Evolutionary conservation across 2,113 vertebrate species (phyloP), one percentile per base, ranked within the genome.

Genomic region (Phylloscopus trochilus): DNA sequence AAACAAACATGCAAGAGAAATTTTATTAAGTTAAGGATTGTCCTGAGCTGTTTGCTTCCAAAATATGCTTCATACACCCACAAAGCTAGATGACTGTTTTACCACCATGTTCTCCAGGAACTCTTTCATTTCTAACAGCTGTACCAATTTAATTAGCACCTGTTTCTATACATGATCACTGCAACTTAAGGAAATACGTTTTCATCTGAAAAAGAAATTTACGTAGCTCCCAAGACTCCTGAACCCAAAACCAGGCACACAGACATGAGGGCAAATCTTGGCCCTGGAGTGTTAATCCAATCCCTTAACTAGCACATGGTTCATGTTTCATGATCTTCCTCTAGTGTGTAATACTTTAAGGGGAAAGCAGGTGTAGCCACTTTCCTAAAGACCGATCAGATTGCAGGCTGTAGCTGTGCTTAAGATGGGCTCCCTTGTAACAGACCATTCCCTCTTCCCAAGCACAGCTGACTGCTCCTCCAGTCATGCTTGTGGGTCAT

Each of bases 401-500:
- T 27, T 46, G 43, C 87, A 55, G 26, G 11, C 87, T 43, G 56
- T 15, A 70, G 56, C 56, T 43, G 49, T 17, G 58, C 43, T 90
- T 74, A 1, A 35, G 33, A 39, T 11, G 21, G 49, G 33, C 41
- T 90, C 59, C 56, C 39, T 63, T 3, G 0, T 20, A 67, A 52
- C 30, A 64, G 17, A 46, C 39, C 37, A 8, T 47, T 94, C 79
- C 78, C 55, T 39, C 43, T 69, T n/a, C 56, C 55, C 39, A 52
- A 41, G 76, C 8, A 3, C 55, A 80, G 79, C 62, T 94, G 93
- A 56, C 68, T 84, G 56, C 86, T 90, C 27, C 69, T 69, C n/a
- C 92, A 92, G 80, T 84, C 83, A 89, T 23, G 73, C 83, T 21
- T 39, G 23, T 55, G 66, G 94, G 83, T 92, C 83, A n/a, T 84